These are phyloP conservation scores for Silvanus unidentatus DNA, from an alignment of 2,888 invertebrate genomes.

Conservation along the genomic window DNA sequence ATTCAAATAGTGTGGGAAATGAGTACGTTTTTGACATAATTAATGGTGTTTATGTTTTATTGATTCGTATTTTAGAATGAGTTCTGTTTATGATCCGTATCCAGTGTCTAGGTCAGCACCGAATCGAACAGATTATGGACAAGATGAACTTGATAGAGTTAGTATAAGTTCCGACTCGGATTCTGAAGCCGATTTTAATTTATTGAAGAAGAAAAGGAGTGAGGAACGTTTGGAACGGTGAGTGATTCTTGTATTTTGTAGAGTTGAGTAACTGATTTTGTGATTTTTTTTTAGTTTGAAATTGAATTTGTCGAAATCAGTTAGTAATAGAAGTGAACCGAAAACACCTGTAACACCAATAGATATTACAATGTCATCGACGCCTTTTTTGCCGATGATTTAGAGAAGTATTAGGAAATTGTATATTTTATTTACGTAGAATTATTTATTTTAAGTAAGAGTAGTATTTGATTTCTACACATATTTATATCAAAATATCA, in stretches of 20 bases:
- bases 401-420: too few species aligned
- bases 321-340: conserved; percentile 16
- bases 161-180: conserved; percentile 44
- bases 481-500: too few species aligned
- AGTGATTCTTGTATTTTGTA: conserved; percentile 5
- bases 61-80: not conserved
- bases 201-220: conserved; percentile 61
- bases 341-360: too few species aligned
- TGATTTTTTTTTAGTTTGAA: conserved; percentile 23
- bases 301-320: conserved; percentile 27
- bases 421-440: too few species aligned
- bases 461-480: too few species aligned
- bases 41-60: conserved; percentile 2
- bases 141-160: conserved; percentile 36
- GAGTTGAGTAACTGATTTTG: not conserved
- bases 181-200: conserved; percentile 58
- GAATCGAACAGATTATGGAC: conserved; percentile 10
- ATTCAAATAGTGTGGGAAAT: conserved; percentile 32
- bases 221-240: conserved; percentile 54
- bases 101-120: conserved; percentile 29
- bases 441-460: too few species aligned
- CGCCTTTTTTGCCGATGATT: too few species aligned
- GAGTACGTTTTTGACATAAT: too few species aligned
- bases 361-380: too few species aligned
- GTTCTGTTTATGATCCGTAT: conserved; percentile 28